Evolutionary conservation across 2,113 vertebrate genomes (phyloP).

Genomic region (Hydrolagus affinis): DNA sequence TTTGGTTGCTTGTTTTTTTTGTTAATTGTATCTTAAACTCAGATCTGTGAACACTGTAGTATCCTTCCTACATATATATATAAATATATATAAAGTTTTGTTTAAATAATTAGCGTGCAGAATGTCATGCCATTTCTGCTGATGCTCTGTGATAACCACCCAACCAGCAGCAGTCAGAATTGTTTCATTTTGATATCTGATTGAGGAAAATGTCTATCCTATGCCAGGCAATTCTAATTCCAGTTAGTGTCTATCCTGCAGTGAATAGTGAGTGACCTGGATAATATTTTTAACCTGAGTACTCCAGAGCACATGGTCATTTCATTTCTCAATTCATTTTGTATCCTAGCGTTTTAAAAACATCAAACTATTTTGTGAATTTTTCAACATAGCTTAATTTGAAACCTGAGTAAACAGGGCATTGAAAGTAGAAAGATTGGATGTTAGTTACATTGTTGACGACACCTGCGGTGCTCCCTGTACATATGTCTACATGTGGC

Average conservation of each 20-base stretch:
- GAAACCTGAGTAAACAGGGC: too few relatives aligned
- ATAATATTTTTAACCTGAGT: not conserved
- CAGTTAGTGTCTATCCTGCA: not conserved
- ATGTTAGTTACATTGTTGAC: too few relatives aligned
- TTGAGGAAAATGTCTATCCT: not conserved
- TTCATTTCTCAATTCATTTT: not conserved
- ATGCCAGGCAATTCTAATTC: not conserved
- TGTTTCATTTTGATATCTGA: not conserved
- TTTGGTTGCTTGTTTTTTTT: conserved; percentile 49
- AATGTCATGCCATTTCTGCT: conserved; percentile 27
- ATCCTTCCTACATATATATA: conserved; percentile 43
- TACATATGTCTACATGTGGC: too few relatives aligned
- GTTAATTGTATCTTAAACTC: conserved; percentile 34
- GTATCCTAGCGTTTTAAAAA: too few relatives aligned
- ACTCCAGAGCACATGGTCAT: not conserved
- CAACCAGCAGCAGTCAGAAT: not conserved
- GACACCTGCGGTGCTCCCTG: too few relatives aligned
- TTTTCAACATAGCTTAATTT: too few relatives aligned
- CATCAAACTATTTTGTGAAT: too few relatives aligned
- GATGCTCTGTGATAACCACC: conserved; percentile 22
- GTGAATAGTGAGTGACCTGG: not conserved
- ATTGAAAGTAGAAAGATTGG: too few relatives aligned
- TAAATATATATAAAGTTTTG: conserved; percentile 56
- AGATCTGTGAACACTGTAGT: conserved; percentile 32
- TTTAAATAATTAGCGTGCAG: not conserved